Base-by-base conservation (phyloP, 2,888 invertebrate species). In the Xiphydria camelus region DNA sequence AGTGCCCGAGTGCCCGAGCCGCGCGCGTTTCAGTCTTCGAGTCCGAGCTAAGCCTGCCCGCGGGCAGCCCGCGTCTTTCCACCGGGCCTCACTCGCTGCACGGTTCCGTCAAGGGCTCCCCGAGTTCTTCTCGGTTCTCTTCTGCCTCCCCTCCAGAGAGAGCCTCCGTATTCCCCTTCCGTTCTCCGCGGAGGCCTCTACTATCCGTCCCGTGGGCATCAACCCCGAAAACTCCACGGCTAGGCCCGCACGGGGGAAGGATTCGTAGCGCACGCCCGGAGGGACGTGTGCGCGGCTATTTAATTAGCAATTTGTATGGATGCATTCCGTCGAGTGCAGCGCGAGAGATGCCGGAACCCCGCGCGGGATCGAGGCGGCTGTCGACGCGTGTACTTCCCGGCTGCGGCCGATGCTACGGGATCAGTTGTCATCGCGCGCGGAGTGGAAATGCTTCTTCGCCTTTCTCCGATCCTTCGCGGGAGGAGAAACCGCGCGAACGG, bases 91-190 rank as follows among this genome's bases (percentile, higher is more conserved):
- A 49, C 54, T 55, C 59, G n/a, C n/a, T n/a, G n/a, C n/a, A 50
- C 57, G 49, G 47, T 55, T 51, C 49, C 49, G 55, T 51, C 61
- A 53, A 58, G 55, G 53, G 57, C 45, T 45, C 36, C 47, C 53
- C 57, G 49, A 41, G 49, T 35, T 42, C 37, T 41, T 45, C 43
- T 37, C 39, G 18, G 23, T 37, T 50, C 34, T 41, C 25, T 21
- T 26, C 25, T 7, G 38, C 9, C 37, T 39, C 29, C 47, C 45
- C 43, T 39, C n/a, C n/a, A n/a, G n/a, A n/a, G 29, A 29, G 29
- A 29, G 12, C 12, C 15, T 7, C 29, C 29, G 18, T 37, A 31
- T 39, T 19, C 39, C 19, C 29, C 39, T 39, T 17, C 9, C 1
- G 19, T 29, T 14, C 26, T 42, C 33, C 20, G 33, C 25, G 10